Evolutionary conservation across 2,888 invertebrate genomes (phyloP).

Genomic region (Artemia sinica): DNA sequence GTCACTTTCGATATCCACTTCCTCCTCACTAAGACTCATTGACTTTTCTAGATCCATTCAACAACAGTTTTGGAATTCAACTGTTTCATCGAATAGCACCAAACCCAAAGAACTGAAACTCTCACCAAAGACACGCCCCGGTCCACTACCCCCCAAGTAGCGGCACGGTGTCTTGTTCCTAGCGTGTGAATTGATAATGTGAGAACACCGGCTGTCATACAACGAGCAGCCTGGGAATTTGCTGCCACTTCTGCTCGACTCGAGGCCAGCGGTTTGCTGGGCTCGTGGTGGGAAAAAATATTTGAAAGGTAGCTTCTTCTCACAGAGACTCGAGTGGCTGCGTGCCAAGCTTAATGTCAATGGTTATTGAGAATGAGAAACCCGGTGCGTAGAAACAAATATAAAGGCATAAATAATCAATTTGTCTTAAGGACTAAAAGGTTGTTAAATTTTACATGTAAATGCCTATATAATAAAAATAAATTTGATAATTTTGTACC

Average conservation of each 20-base stretch:
- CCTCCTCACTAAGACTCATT: background rate
- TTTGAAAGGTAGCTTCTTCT: background rate
- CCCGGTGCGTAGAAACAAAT: too few species aligned
- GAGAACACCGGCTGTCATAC: conserved; percentile 3
- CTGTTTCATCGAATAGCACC: too few species aligned
- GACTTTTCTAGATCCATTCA: conserved; percentile 4
- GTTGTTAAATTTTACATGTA: too few species aligned
- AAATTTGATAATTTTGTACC: too few species aligned
- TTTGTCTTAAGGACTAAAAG: too few species aligned
- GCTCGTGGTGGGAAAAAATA: background rate
- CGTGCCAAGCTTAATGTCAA: background rate
- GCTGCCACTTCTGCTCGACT: conserved; percentile 6
- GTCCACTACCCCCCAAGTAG: conserved; percentile 8
- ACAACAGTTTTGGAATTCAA: background rate
- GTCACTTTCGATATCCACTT: conserved; percentile 6
- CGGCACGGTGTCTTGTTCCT: conserved; percentile 6
- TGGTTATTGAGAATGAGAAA: too few species aligned
- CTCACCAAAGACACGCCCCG: background rate
- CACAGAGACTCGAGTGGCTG: conserved; percentile 9
- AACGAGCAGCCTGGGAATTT: background rate
- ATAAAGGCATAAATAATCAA: too few species aligned
- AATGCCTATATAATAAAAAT: too few species aligned
- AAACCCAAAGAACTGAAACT: too few species aligned
- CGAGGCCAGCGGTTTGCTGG: conserved; percentile 9
- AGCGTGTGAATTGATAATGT: conserved; percentile 13